Base-by-base conservation (phyloP, 2,888 invertebrate genomes). In the Xanthorhoe spadicearia region DNA sequence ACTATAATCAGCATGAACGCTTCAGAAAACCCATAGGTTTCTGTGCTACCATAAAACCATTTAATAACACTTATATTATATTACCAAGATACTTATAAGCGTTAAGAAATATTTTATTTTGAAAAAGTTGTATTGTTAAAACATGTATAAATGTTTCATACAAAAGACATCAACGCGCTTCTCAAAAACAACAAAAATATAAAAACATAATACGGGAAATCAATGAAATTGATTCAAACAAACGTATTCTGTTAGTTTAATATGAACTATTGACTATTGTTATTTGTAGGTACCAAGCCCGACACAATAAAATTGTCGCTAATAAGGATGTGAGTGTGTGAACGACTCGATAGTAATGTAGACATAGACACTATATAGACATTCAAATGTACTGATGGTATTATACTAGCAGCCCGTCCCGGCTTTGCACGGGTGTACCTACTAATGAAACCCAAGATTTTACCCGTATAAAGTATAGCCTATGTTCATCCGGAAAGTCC, bases 321-420 rank as follows among this genome's bases (percentile, higher is more conserved):
- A 67, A 67, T 63, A 67, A 67, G 66, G 66, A 67, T 67, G 60
- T 67, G 67, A 52, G 67, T 60, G 60, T 64, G 64, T 56, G 60
- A 64, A 64, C 63, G 13, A 35, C 23, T 57, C 63, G 19, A 64
- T 58, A 58, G 56, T 56, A 32, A 8, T 15, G 17, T 49, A 48
- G 32, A n/a, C n/a, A n/a, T n/a, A n/a, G n/a, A n/a, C n/a, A n/a
- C n/a, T n/a, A n/a, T n/a, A n/a, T n/a, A n/a, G n/a, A 51, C 48
- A 57, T 28, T 43, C 38, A 48, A 15, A 57, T 23, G 8, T 35
- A 17, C 1, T 19, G 35, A 58, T 23, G n/a, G 28, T 49, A 28
- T 28, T 28, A 28, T 28, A 28, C 28, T 28, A n/a, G n/a, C n/a
- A n/a, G n/a, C n/a, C n/a, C n/a, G n/a, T n/a, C n/a, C n/a, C n/a